Percentiles rank a stretch among this genome's conserved stretches.
These are phyloP conservation scores for Philhelius pedissequus DNA, from an alignment of 2,888 invertebrate genomes.

Conservation along the genomic window DNA sequence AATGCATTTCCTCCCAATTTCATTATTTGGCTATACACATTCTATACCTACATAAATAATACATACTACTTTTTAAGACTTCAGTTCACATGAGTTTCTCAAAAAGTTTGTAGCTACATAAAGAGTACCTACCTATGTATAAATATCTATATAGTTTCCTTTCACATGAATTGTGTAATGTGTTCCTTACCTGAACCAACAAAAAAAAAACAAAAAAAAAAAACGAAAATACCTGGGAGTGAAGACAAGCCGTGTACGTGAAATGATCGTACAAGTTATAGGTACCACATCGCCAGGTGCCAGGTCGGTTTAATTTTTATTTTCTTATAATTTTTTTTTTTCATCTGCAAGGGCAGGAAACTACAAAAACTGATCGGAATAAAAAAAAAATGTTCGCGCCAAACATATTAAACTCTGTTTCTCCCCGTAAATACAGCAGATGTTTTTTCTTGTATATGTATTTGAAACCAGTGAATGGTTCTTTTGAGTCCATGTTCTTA, in stretches of 20 bases:
- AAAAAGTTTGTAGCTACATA: conserved; percentile 10
- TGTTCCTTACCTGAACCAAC: neutral
- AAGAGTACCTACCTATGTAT: neutral
- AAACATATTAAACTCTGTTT: conserved; percentile 34
- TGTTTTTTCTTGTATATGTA: no score
- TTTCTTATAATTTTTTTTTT: neutral
- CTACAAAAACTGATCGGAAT: conserved; percentile 3
- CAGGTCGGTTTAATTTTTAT: conserved; percentile 20
- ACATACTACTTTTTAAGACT: conserved; percentile 37
- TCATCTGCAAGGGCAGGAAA: conserved; percentile 30
- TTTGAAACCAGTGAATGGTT: conserved; percentile 20
- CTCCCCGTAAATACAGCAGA: conserved; percentile 49
- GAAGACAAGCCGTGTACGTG: neutral
- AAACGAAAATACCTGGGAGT: neutral
- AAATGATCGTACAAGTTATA: conserved; percentile 52
- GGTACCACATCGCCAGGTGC: conserved; percentile 60
- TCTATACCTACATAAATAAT: no score
- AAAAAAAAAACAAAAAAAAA: neutral
- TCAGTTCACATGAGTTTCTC: conserved; percentile 52
- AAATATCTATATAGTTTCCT: conserved; percentile 1
- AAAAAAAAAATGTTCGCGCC: conserved; percentile 49
- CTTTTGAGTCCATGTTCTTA: conserved; percentile 22
- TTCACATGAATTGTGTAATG: conserved; percentile 15
- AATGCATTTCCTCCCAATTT: conserved; percentile 59
- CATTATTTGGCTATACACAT: neutral